Evolutionary conservation across 2,888 invertebrate genomes (phyloP), one percentile per base, ranked within the genome.

Genomic region (Dichetophora obliterata): DNA sequence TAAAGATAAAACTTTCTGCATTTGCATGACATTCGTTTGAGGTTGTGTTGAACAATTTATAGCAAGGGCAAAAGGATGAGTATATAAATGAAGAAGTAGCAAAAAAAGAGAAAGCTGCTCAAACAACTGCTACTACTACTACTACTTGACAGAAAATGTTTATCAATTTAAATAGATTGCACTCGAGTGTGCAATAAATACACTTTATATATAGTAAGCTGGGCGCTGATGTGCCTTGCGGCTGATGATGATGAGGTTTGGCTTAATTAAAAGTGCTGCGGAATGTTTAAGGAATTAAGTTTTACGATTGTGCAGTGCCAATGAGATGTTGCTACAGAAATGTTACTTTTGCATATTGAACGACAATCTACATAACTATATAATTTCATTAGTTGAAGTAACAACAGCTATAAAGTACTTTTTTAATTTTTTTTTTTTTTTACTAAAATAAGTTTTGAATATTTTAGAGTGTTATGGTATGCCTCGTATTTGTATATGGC

Each of bases 91-190:
- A 5, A 19, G 27, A 50, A 19, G n/a, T 2, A 43, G 43, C 4
- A 43, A 1, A 43, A 43, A 14, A 6, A 37, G 31, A 37, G 2
- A 43, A 43, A 43, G 14, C 31, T 43, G 6, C 43, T 43, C 43
- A 43, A 43, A 43, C 43, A 11, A 14, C 14, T 22, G 14, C 27
- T 52, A 1, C 43, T 71, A 43, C 43, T 43, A 14, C 14, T 22
- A 19, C 27, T 52, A 1, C 43, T 71, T 50, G 37, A 63, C 50
- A 4, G 31, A 69, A 48, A 81, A 78, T 78, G 77, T 82, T 83
- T 85, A 86, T 86, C 86, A 86, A 86, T 86, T 86, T 83, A 84
- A 84, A 85, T 84, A 82, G 84, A 85, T 85, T 84, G 83, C 80
- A 83, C 85, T 81, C 85, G 82, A 86, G 86, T 82, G 85, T 82